Evolutionary conservation across 2,888 invertebrate species (phyloP), one percentile per base, ranked within the genome.

Genomic region (Fragum fragum): DNA sequence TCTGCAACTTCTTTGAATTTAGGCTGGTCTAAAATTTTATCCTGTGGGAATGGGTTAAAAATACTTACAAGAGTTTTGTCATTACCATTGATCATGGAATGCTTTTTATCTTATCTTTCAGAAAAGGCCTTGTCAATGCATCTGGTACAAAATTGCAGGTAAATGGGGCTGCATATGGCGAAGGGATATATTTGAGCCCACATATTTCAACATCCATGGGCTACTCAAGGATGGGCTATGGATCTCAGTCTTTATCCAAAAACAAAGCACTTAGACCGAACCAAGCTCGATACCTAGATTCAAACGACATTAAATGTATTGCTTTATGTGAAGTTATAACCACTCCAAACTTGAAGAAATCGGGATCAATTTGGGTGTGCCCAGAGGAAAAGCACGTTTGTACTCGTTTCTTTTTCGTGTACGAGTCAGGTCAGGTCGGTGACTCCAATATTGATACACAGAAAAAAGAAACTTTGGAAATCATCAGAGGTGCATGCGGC

Each of bases 391-490:
- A 92, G 59, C 87, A 91, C 80, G 92, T 93, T n/a, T 92, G 93
- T 79, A 93, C 93, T 16, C 81, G 93, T 21, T 93, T 93, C 85
- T 92, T 93, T 83, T 93, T 93, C 87, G 91, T 93, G 90, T 93
- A 87, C 89, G 93, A 90, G 76, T 86, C 89, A 69, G 89, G 90
- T 1, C 81, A 86, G 61, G 88, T 88, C 14, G 86, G 89, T 0
- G 89, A 89, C 55, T 78, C 80, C 6, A 72, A 79, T 6, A 88
- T 91, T 28, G 82, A 89, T 71, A 90, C 90, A 42, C 87, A 88
- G 68, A 68, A 81, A 0, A 68, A 73, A 1, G 83, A 81, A 71
- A 88, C 86, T 53, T 63, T 81, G 28, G 23, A 73, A 29, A 76
- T 83, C 47, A 86, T 90, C n/a, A 63, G 76, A 68, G 66, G 72